Evolutionary conservation across 2,888 invertebrate species (phyloP).

Genomic region (Cryptocephalus moraei): DNA sequence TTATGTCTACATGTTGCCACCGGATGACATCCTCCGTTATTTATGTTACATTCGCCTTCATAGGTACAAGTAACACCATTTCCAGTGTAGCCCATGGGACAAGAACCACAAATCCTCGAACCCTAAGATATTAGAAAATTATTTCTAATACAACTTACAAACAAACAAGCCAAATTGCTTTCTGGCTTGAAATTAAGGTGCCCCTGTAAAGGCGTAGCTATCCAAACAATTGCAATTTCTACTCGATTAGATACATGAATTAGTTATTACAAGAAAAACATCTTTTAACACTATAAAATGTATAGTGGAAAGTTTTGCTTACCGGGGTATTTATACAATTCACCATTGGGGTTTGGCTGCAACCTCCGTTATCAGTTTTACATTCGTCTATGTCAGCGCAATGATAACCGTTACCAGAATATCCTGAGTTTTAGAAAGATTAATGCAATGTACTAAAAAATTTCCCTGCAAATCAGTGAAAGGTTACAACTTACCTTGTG

Average conservation of each 20-base stretch:
- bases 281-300: no score
- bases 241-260: no score
- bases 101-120: slow-evolving; percentile 74
- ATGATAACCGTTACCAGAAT: slow-evolving; percentile 74
- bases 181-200: no score
- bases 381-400: slow-evolving; percentile 91
- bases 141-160: no score
- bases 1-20: slow-evolving; percentile 67
- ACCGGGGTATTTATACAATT: slow-evolving; percentile 77
- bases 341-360: slow-evolving; percentile 70
- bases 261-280: no score
- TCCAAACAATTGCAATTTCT: no score
- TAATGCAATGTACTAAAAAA: not conserved
- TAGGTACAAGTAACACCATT: slow-evolving; percentile 68
- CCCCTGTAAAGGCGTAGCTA: no score
- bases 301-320: slow-evolving; percentile 25
- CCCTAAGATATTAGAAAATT: slow-evolving; percentile 45
- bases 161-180: no score
- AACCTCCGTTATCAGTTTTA: slow-evolving; percentile 72
- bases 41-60: slow-evolving; percentile 54
- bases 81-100: slow-evolving; percentile 81
- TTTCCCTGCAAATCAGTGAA: no score
- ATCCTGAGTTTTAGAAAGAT: slow-evolving; percentile 44
- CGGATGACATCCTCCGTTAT: slow-evolving; percentile 80
- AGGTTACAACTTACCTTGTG: slow-evolving; percentile 43